Base-by-base conservation (phyloP, 2,113 vertebrate species). In the Pterophyllum scalare region DNA sequence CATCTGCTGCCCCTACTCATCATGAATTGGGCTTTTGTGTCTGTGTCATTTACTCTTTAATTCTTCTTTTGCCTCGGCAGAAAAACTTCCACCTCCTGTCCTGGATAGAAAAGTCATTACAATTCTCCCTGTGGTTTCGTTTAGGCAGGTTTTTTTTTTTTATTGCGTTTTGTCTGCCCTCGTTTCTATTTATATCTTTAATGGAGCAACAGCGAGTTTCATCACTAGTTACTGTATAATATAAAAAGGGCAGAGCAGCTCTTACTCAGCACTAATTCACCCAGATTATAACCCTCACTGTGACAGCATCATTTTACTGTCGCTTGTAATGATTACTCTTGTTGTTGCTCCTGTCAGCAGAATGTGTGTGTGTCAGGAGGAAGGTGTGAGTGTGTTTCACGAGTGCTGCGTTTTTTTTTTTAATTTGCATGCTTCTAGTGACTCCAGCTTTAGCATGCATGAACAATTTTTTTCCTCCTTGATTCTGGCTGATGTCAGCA, bases 101-200 rank as follows among this genome's bases (percentile, higher is more conserved):
- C 87, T 57, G 58, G 76, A 88, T 89, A 80, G 56, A 76, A 56
- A 85, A 83, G 67, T 59, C 81, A 74, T 87, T 79, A 80, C 52
- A 40, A 70, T 77, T 89, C 78, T 81, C 60, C 85, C 59, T 13
- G 40, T 81, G 88, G 67, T 85, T 84, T 70, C 64, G 54, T 82
- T 81, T 61, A 31, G 46, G 64, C 52, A 13, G 46, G 80, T 78
- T 83, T 76, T 78, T 17, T 22, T 76, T 81, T 81, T 62, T 28
- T 28, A 67, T 77, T 81, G 62, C 74, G 72, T 84, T 70, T 76
- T 33, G 33, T 87, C 80, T 87, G 86, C 56, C 79, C 89, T 90
- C 17, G 43, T 82, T 89, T 76, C 89, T 91, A 91, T 93, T 87
- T 92, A 75, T 94, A 87, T 75, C 65, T 85, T 88, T 90, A 88